Evolutionary conservation across 2,113 vertebrate genomes (phyloP).

Genomic region (Cathartes aura): DNA sequence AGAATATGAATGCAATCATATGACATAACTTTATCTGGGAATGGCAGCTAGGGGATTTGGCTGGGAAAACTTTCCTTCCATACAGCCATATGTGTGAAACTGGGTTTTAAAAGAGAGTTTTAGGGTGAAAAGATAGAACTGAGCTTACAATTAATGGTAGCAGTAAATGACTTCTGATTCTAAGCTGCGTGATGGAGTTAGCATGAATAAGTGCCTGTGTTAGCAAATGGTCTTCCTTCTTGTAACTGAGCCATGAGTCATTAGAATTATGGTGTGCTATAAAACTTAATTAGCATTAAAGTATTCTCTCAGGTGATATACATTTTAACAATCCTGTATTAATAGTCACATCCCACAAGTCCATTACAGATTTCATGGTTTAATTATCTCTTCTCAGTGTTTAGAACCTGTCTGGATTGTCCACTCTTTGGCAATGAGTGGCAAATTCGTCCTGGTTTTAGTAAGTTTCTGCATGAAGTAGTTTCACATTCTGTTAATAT

Average conservation of each 20-base stretch:
- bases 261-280: conserved; percentile 34
- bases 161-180: neutral
- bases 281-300: conserved; percentile 52
- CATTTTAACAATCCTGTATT: conserved; percentile 40
- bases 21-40: neutral
- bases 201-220: neutral
- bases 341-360: conserved; percentile 16
- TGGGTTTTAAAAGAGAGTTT: neutral
- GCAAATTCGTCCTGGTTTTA: neutral
- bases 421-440: neutral
- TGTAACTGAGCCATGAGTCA: conserved; percentile 28
- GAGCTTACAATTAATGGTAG: neutral
- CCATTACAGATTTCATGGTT: conserved; percentile 11
- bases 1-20: neutral
- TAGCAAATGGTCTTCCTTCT: conserved; percentile 14
- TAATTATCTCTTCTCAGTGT: neutral
- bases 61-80: neutral
- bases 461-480: conserved; percentile 19
- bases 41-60: neutral
- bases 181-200: neutral
- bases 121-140: neutral
- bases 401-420: neutral
- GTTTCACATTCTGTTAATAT: neutral
- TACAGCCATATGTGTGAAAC: neutral
- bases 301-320: conserved; percentile 47